Evolutionary conservation across 2,888 invertebrate species (phyloP), one percentile per base, ranked within the genome.

Genomic region (Pharmacophagus antenor): DNA sequence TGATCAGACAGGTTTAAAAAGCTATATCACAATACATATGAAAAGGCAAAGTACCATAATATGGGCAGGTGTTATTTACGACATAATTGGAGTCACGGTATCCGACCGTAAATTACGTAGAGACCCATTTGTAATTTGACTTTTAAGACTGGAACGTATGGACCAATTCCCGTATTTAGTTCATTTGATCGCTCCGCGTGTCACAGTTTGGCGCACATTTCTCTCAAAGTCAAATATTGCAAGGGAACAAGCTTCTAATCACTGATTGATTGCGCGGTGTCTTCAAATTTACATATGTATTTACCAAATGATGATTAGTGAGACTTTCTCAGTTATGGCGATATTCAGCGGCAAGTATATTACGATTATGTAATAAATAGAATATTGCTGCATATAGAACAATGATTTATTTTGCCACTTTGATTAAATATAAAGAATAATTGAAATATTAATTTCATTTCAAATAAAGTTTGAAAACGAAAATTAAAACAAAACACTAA

Each of bases 11-110:
- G 5, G 42, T 17, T n/a, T 17, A 42, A 55, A 31, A 10, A 31
- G 31, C 37, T 55, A 21, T 47, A 55, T 48, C 47, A 37, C 46
- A 15, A 7, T 12, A 20, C 47, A 48, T 31, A 46, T 55, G 47
- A 31, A 48, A 31, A 55, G 47, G 55, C n/a, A 18, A 25, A 15
- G 42, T 50, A 21, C 27, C 44, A 50, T 50, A 44, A 42, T 27
- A 50, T 21, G 23, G 58, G 50, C 58, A 52, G 46, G 46, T 58
- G 52, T 46, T 51, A 57, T 46, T 58, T 46, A 58, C 52, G 46
- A 37, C 46, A 37, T 58, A 58, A 52, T 58, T 58, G 46, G 46
- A 58, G 46, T 15, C 31, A 31, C 22, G 50, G 44, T 37, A 18
- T 47, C 15, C 31, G 37, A 22, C 23, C 46, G 58, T 46, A 58